phyloP scores from a whole-genome alignment of 2,888 invertebrate species.

The Spicauda simplicius region DNA sequence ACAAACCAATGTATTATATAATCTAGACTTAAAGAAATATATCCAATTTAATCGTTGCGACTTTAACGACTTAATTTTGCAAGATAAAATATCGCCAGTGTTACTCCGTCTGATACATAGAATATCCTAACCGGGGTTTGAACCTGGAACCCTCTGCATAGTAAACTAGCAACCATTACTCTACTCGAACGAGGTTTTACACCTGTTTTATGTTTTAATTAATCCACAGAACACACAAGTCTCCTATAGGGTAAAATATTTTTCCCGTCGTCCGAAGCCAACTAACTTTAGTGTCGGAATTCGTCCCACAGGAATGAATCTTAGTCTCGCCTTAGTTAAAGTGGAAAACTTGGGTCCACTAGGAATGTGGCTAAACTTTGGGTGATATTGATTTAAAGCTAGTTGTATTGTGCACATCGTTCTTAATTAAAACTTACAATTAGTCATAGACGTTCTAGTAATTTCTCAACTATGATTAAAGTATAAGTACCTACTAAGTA shows the following conservation, averaged over 20 bases:
- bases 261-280: not conserved
- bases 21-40: too few species aligned
- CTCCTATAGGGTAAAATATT: not conserved
- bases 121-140: too few species aligned
- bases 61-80: too few species aligned
- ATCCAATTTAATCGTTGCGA: too few species aligned
- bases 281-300: conserved; percentile 21
- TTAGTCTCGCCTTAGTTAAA: conserved; percentile 12
- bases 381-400: conserved; percentile 16
- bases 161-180: too few species aligned
- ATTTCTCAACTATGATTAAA: too few species aligned
- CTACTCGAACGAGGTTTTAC: too few species aligned
- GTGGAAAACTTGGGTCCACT: conserved; percentile 10
- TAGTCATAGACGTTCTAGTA: not conserved
- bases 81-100: too few species aligned
- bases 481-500: too few species aligned
- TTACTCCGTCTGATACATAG: too few species aligned
- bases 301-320: conserved; percentile 20
- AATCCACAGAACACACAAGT: not conserved
- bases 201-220: not conserved
- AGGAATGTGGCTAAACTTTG: conserved; percentile 5
- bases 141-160: too few species aligned
- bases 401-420: conserved; percentile 5
- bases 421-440: not conserved
- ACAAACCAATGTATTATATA: too few species aligned